Conservation (phyloP, 2,113 vertebrate species). For the Rhagologus leucostigma region DNA sequence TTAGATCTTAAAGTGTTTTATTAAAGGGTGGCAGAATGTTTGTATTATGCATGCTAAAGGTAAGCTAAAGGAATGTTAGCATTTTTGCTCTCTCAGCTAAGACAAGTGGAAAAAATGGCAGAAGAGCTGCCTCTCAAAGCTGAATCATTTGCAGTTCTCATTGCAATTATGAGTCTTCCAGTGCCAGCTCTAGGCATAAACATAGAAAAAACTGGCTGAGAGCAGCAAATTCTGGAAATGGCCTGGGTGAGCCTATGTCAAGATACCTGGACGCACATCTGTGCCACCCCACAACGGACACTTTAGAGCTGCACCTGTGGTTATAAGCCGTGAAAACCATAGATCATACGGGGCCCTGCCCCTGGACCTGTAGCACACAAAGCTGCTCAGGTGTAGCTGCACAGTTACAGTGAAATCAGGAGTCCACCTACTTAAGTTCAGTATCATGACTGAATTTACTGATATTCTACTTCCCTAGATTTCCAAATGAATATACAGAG, state of each 20-base stretch:
- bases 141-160: not conserved
- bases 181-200: not conserved
- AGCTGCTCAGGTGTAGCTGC: not conserved
- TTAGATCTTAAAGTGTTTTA: not conserved
- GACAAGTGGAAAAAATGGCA: not conserved
- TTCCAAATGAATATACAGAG: not conserved
- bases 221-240: not conserved
- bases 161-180: not conserved
- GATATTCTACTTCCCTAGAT: not conserved
- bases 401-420: not conserved
- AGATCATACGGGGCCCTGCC: not conserved
- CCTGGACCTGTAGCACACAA: not conserved
- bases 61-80: not conserved
- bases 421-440: not conserved
- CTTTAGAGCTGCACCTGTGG: rapidly evolving
- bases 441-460: not conserved
- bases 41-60: not conserved
- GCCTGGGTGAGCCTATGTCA: not conserved
- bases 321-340: not conserved
- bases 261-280: not conserved
- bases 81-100: not conserved
- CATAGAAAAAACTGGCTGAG: not conserved
- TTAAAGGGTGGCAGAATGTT: not conserved
- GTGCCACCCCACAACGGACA: not conserved
- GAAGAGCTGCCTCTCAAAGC: not conserved